Base-by-base conservation (phyloP, 2,113 vertebrate genomes). In the Ahaetulla prasina region DNA sequence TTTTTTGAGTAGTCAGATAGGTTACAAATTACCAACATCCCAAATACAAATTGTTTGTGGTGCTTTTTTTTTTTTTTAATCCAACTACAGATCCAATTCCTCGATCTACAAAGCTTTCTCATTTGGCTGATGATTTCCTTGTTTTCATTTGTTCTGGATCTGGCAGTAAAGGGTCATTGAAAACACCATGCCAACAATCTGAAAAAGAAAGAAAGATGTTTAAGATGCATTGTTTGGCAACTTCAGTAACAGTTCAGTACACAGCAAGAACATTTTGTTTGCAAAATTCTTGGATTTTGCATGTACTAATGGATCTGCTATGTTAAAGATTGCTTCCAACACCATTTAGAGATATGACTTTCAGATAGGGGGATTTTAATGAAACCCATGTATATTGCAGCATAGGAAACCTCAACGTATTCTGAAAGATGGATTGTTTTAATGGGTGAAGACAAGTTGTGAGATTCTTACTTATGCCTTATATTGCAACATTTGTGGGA, bases 81-180 rank as follows among this genome's bases (percentile, higher is more conserved):
- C 63, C 87, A 94, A 68, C 91, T 92, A 94, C 90, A 91, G 94
- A 93, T 96, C 50, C 80, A 50, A 96, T 60, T 89, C 90, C 43
- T 94, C 86, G 90, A 87, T 93, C 94, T 93, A 88, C 92, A 94
- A 96, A 95, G 57, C 60, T 90, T 93, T 93, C 74, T 92, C 4
- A 54, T 94, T 95, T 96, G 93, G 89, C 90, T 87, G 87, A 18
- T 93, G 93, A 94, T 30, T 93, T 95, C 43, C 90, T 85, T 8
- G 20, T 87, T 55, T 94, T 98, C 95, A 98, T 95, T 97, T 98
- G 50, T 49, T 96, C 87, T 94, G 86, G 0, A 98, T 98, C 95
- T 98, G 98, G 96, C 97, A 97, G 90, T 96, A 97, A 47, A 98
- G 96, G 60, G 93, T 92, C 97, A 98, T 97, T 52, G 98, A 98